These are phyloP conservation scores for Dipodomys ordii DNA, from an alignment of 2,113 vertebrate species.

Conservation along the genomic window DNA sequence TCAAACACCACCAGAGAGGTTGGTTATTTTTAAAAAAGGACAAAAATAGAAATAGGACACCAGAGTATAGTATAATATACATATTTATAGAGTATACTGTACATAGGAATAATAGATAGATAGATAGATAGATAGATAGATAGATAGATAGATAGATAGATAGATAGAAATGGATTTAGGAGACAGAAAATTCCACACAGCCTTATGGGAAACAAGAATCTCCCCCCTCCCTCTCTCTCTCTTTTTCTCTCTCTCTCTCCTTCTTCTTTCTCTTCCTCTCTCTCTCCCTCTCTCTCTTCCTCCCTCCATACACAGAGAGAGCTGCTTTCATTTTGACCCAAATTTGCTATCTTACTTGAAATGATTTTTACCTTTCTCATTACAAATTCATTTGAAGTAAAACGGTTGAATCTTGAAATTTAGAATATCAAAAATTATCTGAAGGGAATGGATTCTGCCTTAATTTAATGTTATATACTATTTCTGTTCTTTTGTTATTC, in stretches of 20 bases:
- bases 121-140: not conserved
- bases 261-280: not conserved
- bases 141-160: not conserved
- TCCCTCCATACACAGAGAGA: constrained; percentile 28
- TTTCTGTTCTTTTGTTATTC: constrained; percentile 69
- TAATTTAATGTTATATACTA: constrained; percentile 62
- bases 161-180: not conserved
- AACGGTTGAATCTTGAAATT: constrained; percentile 60
- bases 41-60: constrained; percentile 43
- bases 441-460: constrained; percentile 53
- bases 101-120: not conserved
- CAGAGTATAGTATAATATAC: constrained; percentile 17
- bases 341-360: constrained; percentile 75
- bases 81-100: not conserved
- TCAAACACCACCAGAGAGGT: constrained; percentile 65
- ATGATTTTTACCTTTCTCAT: constrained; percentile 70
- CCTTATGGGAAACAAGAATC: constrained; percentile 32
- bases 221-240: not conserved
- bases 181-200: constrained; percentile 46
- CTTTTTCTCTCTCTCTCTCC: not conserved
- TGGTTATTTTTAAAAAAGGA: constrained; percentile 71
- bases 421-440: constrained; percentile 57
- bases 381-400: constrained; percentile 69
- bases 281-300: not conserved
- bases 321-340: constrained; percentile 76